Evolutionary conservation across 2,888 invertebrate genomes (phyloP), one percentile per base, ranked within the genome.

Genomic region (Standfussiana lucernea): DNA sequence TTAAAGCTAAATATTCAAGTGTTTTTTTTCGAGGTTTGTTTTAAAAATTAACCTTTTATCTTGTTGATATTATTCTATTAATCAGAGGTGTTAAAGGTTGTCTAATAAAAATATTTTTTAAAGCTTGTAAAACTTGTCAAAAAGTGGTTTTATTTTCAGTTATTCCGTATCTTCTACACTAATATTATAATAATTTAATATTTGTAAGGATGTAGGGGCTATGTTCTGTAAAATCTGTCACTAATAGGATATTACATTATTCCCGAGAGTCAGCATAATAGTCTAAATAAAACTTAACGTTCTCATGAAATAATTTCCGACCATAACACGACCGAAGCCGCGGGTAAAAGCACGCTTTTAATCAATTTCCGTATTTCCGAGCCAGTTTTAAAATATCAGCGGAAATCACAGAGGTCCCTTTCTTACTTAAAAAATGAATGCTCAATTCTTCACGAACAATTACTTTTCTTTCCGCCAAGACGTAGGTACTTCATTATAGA

Each of bases 401-500:
- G 21, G 50, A 61, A 66, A 66, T 66, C 77, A 77, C 50, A 40
- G 45, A 28, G 56, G 15, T 56, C 40, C 24, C 10, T 70, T 62
- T 61, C 42, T 64, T 71, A 15, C 35, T 69, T 82, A 13, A 85
- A 72, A 82, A 66, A 70, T 77, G 66, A 85, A 85, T 28, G 77
- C 45, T 50, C 35, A 67, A 77, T 85, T 77, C 35, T 72, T 83
- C 32, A 67, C 86, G 66, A 70, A 83, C 82, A 82, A 85, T 83
- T 83, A 82, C 66, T 40, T 75, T 76, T 59, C n/a, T 50, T 81
- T 67, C 35, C 64, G 53, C 53, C 18, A 10, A 56, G 64, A 65
- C 68, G 64, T 61, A 61, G 61, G 61, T 85, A 65, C 69, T 85
- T 83, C 69, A 85, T 83, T 82, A 83, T 72, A 15, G 66, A 35